These are phyloP conservation scores for Campylomormyrus numenius DNA, from an alignment of 2,113 vertebrate genomes.

Conservation along the genomic window DNA sequence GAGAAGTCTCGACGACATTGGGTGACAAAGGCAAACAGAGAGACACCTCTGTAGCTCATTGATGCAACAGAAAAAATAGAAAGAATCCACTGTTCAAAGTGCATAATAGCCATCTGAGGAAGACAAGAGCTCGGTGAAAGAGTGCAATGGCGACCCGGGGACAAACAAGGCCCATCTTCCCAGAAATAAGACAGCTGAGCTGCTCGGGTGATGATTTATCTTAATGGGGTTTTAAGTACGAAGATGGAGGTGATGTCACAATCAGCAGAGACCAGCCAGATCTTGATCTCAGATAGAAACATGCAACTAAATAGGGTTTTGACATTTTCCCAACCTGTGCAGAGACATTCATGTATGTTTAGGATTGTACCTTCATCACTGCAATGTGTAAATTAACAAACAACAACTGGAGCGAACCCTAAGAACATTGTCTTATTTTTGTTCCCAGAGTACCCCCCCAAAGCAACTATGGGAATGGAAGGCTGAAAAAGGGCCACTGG, in stretches of 20 bases:
- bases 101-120: not conserved
- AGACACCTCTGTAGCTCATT: not conserved
- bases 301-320: not conserved
- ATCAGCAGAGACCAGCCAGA: not conserved
- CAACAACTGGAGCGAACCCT: not conserved
- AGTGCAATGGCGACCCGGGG: not conserved
- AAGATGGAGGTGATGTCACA: not conserved
- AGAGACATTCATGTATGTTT: not conserved
- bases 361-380: not conserved
- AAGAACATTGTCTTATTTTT: not conserved
- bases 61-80: not conserved
- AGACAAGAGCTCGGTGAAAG: not conserved
- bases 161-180: not conserved
- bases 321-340: not conserved
- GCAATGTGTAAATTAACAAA: not conserved
- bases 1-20: not conserved
- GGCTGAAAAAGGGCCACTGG: not conserved
- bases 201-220: not conserved
- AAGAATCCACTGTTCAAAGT: conserved; percentile 9
- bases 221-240: not conserved
- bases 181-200: not conserved
- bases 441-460: not conserved
- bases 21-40: not conserved
- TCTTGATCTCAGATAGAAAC: not conserved
- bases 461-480: not conserved